Conservation (phyloP, 30 jellyfish, hydroid and myxozoan species). For the Chironex yamaguchii region DNA sequence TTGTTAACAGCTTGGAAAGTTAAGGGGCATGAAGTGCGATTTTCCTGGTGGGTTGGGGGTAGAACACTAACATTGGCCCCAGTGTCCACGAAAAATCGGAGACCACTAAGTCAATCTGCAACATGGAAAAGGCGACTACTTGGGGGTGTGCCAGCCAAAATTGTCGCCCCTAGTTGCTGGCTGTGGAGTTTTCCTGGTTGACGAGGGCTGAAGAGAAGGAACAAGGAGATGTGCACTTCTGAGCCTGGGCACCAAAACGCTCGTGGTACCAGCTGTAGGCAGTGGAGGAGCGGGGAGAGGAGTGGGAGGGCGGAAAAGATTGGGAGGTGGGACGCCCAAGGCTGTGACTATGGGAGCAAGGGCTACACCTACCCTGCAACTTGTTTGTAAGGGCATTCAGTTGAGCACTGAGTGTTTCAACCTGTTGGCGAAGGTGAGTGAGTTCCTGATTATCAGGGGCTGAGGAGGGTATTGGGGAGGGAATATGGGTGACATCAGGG, state of each 20-base stretch:
- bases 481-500: too few relatives aligned
- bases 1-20: slow-evolving; percentile 60
- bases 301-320: background rate
- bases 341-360: background rate
- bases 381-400: background rate
- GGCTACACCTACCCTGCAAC: background rate
- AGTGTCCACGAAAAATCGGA: slow-evolving; percentile 47
- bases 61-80: slow-evolving; percentile 69
- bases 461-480: too few relatives aligned
- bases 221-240: background rate
- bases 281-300: background rate
- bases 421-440: background rate
- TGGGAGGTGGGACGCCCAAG: background rate
- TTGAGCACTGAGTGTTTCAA: background rate
- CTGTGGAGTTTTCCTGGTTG: background rate
- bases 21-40: background rate
- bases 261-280: slow-evolving; percentile 17
- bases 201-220: background rate
- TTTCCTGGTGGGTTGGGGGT: slow-evolving; percentile 14
- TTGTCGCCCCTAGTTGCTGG: slow-evolving; percentile 12
- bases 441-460: background rate
- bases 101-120: slow-evolving; percentile 17
- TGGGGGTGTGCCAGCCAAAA: slow-evolving; percentile 6
- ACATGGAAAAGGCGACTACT: slow-evolving; percentile 55
- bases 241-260: slow-evolving; percentile 1